Evolutionary conservation across 2,797 vertebrate species (phyloP).

Genomic region (Labroides dimidiatus): DNA sequence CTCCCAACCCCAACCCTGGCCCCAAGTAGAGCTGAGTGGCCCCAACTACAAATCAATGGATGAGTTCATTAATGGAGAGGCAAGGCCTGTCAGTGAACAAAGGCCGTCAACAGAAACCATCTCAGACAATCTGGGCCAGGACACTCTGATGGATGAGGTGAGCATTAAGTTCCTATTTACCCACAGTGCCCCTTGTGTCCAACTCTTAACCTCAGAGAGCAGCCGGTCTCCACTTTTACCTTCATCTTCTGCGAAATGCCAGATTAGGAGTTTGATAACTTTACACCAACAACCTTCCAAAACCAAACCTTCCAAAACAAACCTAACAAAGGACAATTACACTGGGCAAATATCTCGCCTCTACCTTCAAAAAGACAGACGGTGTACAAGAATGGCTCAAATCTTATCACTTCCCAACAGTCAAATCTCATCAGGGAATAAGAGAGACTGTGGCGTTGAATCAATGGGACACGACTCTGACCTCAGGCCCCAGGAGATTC

Average conservation of each 20-base stretch:
- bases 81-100: constrained; percentile 69
- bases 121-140: constrained; percentile 66
- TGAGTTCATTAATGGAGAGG: constrained; percentile 82
- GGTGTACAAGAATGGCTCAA: constrained; percentile 24
- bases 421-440: constrained; percentile 10
- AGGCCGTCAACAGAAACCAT: constrained; percentile 57
- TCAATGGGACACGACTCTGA: constrained; percentile 51
- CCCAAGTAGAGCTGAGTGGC: constrained; percentile 33
- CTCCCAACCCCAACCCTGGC: constrained; percentile 24
- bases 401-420: constrained; percentile 26
- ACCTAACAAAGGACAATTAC: constrained; percentile 15
- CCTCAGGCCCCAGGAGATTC: constrained; percentile 40
- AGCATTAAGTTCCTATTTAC: constrained; percentile 58
- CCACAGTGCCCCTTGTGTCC: constrained; percentile 23
- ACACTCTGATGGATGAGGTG: constrained; percentile 67
- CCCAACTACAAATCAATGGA: constrained; percentile 73
- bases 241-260: background rate
- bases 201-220: constrained; percentile 40
- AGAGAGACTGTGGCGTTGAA: constrained; percentile 49
- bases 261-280: background rate
- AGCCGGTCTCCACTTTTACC: constrained; percentile 22
- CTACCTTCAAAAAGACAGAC: background rate
- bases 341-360: constrained; percentile 18
- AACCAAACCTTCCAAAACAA: constrained; percentile 14
- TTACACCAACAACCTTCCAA: background rate